phyloP scores from a whole-genome alignment of 2,113 vertebrate genomes.

The Sinocyclocheilus anophthalmus region DNA sequence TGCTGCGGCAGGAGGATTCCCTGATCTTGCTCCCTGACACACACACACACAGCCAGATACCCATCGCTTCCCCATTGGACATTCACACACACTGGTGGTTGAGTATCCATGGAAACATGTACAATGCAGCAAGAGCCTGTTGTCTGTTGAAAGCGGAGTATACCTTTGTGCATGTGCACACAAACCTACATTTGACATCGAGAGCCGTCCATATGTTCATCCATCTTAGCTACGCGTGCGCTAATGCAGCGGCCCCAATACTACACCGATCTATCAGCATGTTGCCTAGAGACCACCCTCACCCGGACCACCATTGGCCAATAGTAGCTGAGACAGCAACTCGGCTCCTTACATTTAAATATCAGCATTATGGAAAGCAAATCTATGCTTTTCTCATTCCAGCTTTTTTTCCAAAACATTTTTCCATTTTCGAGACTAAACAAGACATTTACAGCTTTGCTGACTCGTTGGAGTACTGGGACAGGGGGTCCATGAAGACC shows the following conservation, averaged over 20 bases:
- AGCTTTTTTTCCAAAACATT: not conserved
- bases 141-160: slow-evolving; percentile 46
- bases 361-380: not conserved
- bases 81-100: slow-evolving; percentile 52
- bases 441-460: not conserved
- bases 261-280: slow-evolving; percentile 29
- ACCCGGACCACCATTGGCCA: not conserved
- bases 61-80: slow-evolving; percentile 46
- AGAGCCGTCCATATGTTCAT: slow-evolving; percentile 12
- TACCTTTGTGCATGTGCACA: not conserved
- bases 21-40: slow-evolving; percentile 46
- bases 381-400: not conserved
- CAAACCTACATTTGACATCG: not conserved
- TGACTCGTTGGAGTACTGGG: slow-evolving; percentile 31
- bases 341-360: not conserved
- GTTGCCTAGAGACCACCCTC: slow-evolving; percentile 33
- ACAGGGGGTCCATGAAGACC: slow-evolving; percentile 43
- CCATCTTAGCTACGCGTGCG: not conserved
- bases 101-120: slow-evolving; percentile 56
- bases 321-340: slow-evolving; percentile 45
- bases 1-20: slow-evolving; percentile 57
- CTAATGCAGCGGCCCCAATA: slow-evolving; percentile 1
- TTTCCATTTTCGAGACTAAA: not conserved
- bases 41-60: slow-evolving; percentile 30
- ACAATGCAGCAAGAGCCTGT: slow-evolving; percentile 59